phyloP scores from a whole-genome alignment of 1,140 invertebrate species.

The Ostrea denselamellosa region DNA sequence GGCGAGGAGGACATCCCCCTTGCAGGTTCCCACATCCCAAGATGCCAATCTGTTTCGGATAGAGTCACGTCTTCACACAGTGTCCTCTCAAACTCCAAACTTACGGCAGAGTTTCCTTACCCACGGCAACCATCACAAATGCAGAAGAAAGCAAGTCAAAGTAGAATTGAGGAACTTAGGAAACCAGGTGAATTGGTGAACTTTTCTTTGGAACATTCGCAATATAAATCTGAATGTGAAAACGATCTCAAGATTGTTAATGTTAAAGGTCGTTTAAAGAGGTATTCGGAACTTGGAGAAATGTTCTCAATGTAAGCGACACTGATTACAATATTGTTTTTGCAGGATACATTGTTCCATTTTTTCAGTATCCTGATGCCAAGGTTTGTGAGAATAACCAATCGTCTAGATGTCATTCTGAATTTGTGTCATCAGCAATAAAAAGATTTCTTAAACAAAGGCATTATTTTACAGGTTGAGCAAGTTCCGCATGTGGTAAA shows the following conservation, averaged over 20 bases:
- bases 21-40: no score
- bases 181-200: no score
- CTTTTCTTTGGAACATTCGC: not conserved
- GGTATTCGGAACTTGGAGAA: conserved; percentile 42
- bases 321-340: conserved; percentile 44
- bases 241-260: not conserved
- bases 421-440: conserved; percentile 40
- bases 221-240: not conserved
- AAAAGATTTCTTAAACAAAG: conserved; percentile 40
- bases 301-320: conserved; percentile 16
- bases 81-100: no score
- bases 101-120: no score
- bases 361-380: conserved; percentile 40
- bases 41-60: no score
- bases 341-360: conserved; percentile 47
- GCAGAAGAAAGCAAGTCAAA: no score
- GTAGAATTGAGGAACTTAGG: no score
- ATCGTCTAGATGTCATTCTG: conserved; percentile 31
- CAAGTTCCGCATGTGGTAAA: conserved; percentile 42
- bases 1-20: no score
- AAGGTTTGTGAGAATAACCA: conserved; percentile 47
- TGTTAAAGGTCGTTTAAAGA: conserved; percentile 48
- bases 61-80: no score
- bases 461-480: conserved; percentile 24
- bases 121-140: no score